Base-by-base conservation (phyloP, 2,113 vertebrate genomes). In the Percopsis transmontana region DNA sequence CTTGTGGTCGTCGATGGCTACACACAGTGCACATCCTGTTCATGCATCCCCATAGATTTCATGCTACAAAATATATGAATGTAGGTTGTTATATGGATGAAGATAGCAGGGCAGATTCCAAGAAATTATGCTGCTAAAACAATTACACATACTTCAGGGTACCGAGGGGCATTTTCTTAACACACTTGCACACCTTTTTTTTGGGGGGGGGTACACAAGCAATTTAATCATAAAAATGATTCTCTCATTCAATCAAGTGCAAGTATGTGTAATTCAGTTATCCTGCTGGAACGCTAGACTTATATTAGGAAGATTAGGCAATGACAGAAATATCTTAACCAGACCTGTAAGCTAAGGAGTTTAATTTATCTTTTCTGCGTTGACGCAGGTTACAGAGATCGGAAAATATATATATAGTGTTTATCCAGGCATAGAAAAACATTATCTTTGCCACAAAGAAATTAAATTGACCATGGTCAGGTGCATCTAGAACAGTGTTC, bases 51-150 rank as follows among this genome's bases (percentile, higher is more conserved):
- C 8, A 60, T 76, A 66, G 56, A 56, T 77, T 71, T 78, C 27
- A 41, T 48, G 61, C 44, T 48, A 68, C 42, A 44, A 78, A 19
- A 71, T 45, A 44, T 13, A 21, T 53, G 12, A 21, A 20, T 53
- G 20, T 53, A 2, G 15, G 18, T 45, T 45, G 15, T 14, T 45
- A 45, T 45, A 45, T 50, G 16, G 18, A 50, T 23, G 21, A 10
- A 21, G 38, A 52, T 40, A 42, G 53, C 51, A 48, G 38, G 42
- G 51, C 40, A 53, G 19, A 74, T 61, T 79, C 70, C 59, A 68
- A 65, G 65, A 59, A 55, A 72, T 67, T 56, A 82, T 77, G 86
- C 81, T 90, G 85, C 86, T 88, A 87, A 40, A 39, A 38, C 2
- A 33, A 27, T 73, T n/a, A 51, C 54, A 68, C 39, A 76, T 82